Evolutionary conservation across 1,140 invertebrate species (phyloP), one percentile per base, ranked within the genome.

Genomic region (Cydia splendana): DNA sequence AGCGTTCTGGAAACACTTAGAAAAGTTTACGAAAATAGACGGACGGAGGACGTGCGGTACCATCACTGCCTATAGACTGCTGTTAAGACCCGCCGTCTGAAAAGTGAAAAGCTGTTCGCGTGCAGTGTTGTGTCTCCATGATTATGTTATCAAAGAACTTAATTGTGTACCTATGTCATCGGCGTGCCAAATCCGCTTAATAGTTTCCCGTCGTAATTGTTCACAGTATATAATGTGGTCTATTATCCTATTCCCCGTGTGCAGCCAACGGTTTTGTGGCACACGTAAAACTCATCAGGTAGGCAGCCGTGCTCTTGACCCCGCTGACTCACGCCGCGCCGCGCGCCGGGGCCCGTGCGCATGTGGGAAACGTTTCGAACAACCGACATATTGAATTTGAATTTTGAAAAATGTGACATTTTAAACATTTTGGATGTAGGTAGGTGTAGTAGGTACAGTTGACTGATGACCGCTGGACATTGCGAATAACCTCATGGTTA

Each of bases 281-380:
- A 88, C 82, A 81, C 84, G 83, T 81, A 79, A 86, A 82, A 75
- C 84, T 87, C 87, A 88, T 89, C 85, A 87, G 83, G 83, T 85
- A 87, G 82, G 85, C 84, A 83, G 82, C 78, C 84, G 86, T 87
- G 88, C 82, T 91, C 87, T 89, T 91, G 89, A 89, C 87, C 89
- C 82, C 84, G 76, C 67, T 88, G 87, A 90, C 79, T 89, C 88
- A 90, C 51, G 51, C 76, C 65, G 78, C 75, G 57, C 71, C 42
- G 77, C 48, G 57, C 69, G 69, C 15, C 51, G 15, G 51, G 51
- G 2, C 51, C 12, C 57, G 57, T 24, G 57, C 57, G 57, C 77
- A 83, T 83, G 83, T 85, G 85, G 79, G 85, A 87, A 86, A 71
- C 67, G 67, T 69, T 38, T 12, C 12, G 6, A 30, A 20, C 28